A percentile compares a stretch with the other conserved stretches of the same genome.
phyloP scores from a whole-genome alignment of 2,113 vertebrate species.

The Archocentrus centrarchus region DNA sequence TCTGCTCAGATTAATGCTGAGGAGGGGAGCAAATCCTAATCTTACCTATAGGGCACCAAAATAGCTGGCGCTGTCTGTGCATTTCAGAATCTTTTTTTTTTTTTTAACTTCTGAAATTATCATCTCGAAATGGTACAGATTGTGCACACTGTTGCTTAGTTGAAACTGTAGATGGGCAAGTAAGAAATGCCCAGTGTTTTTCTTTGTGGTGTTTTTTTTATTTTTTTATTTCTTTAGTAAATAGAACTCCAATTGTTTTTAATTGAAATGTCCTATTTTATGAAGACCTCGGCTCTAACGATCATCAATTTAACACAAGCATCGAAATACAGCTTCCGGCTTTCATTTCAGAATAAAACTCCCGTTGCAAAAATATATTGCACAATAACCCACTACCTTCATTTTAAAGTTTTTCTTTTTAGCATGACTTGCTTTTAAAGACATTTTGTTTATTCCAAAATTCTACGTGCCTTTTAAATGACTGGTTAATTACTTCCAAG shows the following conservation, averaged over 20 bases:
- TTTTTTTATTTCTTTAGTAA: background rate
- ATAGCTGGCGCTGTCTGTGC: background rate
- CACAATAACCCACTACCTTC: background rate
- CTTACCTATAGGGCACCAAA: background rate
- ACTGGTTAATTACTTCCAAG: background rate
- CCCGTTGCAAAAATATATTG: background rate
- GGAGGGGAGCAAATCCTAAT: background rate
- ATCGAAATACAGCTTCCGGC: background rate
- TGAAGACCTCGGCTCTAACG: background rate
- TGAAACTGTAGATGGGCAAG: background rate
- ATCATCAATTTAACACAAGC: background rate
- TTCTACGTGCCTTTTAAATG: background rate
- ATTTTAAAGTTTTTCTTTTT: background rate
- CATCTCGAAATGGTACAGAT: background rate
- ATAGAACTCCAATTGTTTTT: background rate
- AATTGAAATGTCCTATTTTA: background rate
- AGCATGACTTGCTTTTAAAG: background rate
- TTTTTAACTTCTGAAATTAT: background rate
- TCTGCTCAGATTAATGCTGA: background rate
- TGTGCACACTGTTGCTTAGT: too few relatives aligned
- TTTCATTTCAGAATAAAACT: slow-evolving; percentile 11
- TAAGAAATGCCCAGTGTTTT: background rate
- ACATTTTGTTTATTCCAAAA: background rate
- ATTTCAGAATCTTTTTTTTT: background rate
- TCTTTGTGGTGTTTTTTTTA: background rate